These are phyloP conservation scores for Salticus scenicus DNA, from an alignment of 2,888 invertebrate species.

Conservation along the genomic window DNA sequence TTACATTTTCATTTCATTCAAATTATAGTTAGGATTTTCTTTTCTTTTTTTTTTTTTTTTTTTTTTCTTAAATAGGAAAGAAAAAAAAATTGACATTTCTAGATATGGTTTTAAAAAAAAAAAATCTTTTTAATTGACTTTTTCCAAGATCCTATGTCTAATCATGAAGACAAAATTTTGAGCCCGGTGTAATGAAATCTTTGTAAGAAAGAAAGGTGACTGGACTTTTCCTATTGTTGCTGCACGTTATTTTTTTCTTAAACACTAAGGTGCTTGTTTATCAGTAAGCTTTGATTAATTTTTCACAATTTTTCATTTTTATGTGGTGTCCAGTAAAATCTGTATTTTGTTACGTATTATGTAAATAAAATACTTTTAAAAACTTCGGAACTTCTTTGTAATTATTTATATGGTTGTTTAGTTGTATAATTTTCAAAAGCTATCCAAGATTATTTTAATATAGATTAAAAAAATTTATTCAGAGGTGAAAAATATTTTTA, in stretches of 20 bases:
- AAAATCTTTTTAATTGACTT: no score
- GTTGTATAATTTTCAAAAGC: no score
- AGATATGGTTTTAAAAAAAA: no score
- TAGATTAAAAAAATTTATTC: no score
- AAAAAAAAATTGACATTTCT: no score
- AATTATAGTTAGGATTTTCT: no score
- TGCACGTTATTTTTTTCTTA: conserved; percentile 45
- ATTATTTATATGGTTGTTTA: no score
- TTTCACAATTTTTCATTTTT: conserved; percentile 23
- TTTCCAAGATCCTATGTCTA: conserved; percentile 20
- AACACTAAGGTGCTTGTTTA: conserved; percentile 51
- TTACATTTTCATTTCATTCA: no score
- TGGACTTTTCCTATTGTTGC: conserved; percentile 29
- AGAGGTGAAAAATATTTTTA: no score
- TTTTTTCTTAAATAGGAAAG: no score
- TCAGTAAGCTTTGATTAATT: conserved; percentile 29
- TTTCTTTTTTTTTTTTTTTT: no score
- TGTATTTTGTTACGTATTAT: conserved; percentile 52
- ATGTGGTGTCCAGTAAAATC: conserved; percentile 49
- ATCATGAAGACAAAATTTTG: neutral
- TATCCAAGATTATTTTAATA: no score
- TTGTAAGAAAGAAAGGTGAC: conserved; percentile 33
- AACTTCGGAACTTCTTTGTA: neutral
- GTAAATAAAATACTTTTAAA: conserved; percentile 63
- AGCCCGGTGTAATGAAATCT: neutral